Percentiles rank a stretch among this genome's conserved stretches.
Evolutionary conservation across 2,113 vertebrate genomes (phyloP).

Genomic region (Balaeniceps rex): DNA sequence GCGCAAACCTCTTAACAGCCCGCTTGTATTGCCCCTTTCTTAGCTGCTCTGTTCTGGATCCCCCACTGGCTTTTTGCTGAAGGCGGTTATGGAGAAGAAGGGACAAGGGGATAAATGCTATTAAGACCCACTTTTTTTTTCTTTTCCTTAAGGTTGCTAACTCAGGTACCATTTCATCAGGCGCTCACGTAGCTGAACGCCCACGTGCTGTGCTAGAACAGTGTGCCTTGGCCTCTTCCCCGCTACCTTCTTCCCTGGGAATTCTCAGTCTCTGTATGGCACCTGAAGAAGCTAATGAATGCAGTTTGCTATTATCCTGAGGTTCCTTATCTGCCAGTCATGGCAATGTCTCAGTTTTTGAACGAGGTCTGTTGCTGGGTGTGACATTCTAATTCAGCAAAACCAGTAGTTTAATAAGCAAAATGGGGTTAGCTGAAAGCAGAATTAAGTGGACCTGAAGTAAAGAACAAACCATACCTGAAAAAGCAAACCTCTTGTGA

Average conservation of each 20-base stretch:
- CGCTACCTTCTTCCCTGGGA: background rate
- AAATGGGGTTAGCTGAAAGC: background rate
- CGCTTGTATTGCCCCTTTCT: background rate
- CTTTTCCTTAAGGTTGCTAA: background rate
- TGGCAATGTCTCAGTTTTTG: background rate
- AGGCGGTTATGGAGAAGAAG: background rate
- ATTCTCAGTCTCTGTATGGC: background rate
- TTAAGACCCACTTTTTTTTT: background rate
- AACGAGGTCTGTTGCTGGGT: background rate
- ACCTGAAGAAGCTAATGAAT: background rate
- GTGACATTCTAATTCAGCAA: background rate
- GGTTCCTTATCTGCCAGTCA: background rate
- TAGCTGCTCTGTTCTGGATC: background rate
- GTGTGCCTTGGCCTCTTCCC: background rate
- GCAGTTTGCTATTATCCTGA: background rate
- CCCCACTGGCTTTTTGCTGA: background rate
- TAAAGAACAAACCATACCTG: background rate
- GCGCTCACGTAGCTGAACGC: fast-evolving
- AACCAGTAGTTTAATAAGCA: background rate
- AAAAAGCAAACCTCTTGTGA: background rate
- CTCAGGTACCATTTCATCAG: background rate
- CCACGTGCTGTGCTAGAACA: background rate
- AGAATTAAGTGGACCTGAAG: background rate
- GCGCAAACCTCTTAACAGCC: background rate
- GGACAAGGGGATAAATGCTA: background rate